Conservation (phyloP, 2,113 vertebrate genomes). For the Psittacus erithacus region DNA sequence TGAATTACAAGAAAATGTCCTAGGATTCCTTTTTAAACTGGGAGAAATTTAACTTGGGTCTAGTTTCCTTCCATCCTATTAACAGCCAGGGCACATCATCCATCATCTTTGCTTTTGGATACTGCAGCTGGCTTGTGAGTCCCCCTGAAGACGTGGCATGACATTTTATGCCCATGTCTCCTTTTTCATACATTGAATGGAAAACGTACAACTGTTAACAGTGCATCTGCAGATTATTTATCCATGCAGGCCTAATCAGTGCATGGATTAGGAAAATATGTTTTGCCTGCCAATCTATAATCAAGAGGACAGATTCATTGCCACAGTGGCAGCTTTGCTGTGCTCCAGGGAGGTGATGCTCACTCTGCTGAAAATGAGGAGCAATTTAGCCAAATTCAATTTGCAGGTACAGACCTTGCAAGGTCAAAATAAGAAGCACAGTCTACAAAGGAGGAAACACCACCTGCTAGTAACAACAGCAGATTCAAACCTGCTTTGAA, state of each 20-base stretch:
- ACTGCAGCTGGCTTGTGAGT: neutral
- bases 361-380: constrained; percentile 27
- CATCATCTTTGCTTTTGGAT: neutral
- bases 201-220: neutral
- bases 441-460: neutral
- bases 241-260: neutral
- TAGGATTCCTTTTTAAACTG: neutral
- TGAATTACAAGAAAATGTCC: neutral
- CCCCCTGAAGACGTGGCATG: neutral
- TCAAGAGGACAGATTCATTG: constrained; percentile 12
- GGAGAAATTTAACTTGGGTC: neutral
- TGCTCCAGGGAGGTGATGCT: neutral
- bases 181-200: neutral
- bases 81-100: neutral
- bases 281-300: constrained; percentile 41
- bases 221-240: constrained; percentile 25
- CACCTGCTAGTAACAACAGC: neutral
- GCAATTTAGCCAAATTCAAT: constrained; percentile 29
- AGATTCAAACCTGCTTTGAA: neutral
- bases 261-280: constrained; percentile 23
- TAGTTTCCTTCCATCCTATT: neutral
- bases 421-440: constrained; percentile 3
- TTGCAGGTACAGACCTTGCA: constrained; percentile 33
- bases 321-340: neutral
- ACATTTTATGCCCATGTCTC: neutral